These are phyloP conservation scores for Dasyornis broadbenti DNA, from an alignment of 2,113 vertebrate genomes.

Conservation along the genomic window DNA sequence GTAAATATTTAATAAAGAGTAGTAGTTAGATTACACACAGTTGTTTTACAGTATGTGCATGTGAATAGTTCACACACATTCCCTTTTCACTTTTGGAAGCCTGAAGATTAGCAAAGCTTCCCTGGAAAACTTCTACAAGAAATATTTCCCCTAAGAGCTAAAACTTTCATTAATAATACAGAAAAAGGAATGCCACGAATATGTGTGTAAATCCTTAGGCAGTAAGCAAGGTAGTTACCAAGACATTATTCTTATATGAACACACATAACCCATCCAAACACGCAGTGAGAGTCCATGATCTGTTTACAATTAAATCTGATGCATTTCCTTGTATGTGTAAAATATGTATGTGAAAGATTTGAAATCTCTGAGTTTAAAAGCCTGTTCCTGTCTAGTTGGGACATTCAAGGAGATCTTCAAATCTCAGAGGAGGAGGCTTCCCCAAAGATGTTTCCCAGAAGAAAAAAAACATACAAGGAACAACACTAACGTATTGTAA, in stretches of 20 bases:
- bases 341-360: not conserved
- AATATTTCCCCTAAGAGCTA: not conserved
- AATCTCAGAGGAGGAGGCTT: not conserved
- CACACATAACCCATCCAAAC: not conserved
- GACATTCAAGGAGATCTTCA: not conserved
- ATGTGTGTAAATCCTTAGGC: not conserved
- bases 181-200: not conserved
- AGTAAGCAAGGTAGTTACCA: not conserved
- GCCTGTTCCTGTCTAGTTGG: not conserved
- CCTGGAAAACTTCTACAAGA: not conserved
- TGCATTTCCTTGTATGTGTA: not conserved
- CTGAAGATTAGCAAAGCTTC: not conserved
- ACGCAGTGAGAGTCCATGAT: rapidly evolving
- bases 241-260: not conserved
- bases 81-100: not conserved
- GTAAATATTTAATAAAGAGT: not conserved
- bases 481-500: not conserved
- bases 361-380: not conserved
- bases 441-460: not conserved
- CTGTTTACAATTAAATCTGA: not conserved
- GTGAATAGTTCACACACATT: not conserved
- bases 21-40: not conserved
- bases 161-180: not conserved
- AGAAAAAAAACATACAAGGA: not conserved
- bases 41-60: not conserved